These are phyloP conservation scores for Blomia tropicalis DNA, from an alignment of 2,888 invertebrate species.

Conservation along the genomic window DNA sequence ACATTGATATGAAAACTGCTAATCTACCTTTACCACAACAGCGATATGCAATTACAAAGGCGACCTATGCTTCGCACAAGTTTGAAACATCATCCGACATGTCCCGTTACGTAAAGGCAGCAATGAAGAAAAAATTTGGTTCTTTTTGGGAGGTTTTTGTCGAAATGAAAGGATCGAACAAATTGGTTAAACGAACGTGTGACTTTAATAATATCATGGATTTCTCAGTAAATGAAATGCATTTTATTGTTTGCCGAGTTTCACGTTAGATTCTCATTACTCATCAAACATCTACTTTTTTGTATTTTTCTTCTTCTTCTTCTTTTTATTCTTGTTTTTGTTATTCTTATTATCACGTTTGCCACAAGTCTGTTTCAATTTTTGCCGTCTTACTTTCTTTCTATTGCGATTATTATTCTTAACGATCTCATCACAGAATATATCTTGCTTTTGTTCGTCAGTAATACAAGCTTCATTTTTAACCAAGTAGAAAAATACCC, in stretches of 20 bases:
- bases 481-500: slow-evolving; percentile 25
- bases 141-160: slow-evolving; percentile 22
- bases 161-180: slow-evolving; percentile 17
- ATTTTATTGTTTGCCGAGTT: slow-evolving; percentile 22
- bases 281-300: background rate
- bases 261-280: slow-evolving; percentile 4
- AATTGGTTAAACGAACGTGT: slow-evolving; percentile 23
- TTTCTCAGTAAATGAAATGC: slow-evolving; percentile 19
- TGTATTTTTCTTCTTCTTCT: background rate
- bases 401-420: background rate
- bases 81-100: slow-evolving; percentile 20
- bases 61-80: slow-evolving; percentile 21
- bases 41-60: slow-evolving; percentile 20
- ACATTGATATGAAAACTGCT: slow-evolving; percentile 20
- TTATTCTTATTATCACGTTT: background rate
- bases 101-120: slow-evolving; percentile 19
- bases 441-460: slow-evolving; percentile 13
- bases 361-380: background rate
- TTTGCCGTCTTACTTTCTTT: background rate
- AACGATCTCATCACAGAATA: slow-evolving; percentile 11
- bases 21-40: slow-evolving; percentile 20
- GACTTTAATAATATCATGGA: slow-evolving; percentile 19
- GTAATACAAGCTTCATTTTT: slow-evolving; percentile 20
- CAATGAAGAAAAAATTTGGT: slow-evolving; percentile 23
- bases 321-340: slow-evolving; percentile 9